Evolutionary conservation across 1,140 invertebrate species (phyloP).

Genomic region (Apis mellifera): Amel_HAv3.1 CM009942.2:7200501-7201000

Average conservation of each 20-base stretch:
- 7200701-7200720: no score
- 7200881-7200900: not conserved
- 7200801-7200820: not conserved
- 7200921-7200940: slow-evolving; percentile 62
- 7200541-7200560: not conserved
- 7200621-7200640: no score
- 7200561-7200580: no score
- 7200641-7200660: no score
- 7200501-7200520: not conserved
- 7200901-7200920: not conserved
- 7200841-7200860: not conserved
- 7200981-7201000: slow-evolving; percentile 59
- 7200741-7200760: not conserved
- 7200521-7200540: no score
- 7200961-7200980: slow-evolving; percentile 55
- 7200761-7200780: not conserved
- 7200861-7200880: not conserved
- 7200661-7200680: no score
- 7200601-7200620: not conserved
- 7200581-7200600: no score
- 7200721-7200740: not conserved
- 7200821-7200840: not conserved
- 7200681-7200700: not conserved
- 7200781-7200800: no score
- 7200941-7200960: slow-evolving; percentile 28